Base-by-base conservation (phyloP, 2,888 invertebrate species). In the Erpobdella octoculata region DNA sequence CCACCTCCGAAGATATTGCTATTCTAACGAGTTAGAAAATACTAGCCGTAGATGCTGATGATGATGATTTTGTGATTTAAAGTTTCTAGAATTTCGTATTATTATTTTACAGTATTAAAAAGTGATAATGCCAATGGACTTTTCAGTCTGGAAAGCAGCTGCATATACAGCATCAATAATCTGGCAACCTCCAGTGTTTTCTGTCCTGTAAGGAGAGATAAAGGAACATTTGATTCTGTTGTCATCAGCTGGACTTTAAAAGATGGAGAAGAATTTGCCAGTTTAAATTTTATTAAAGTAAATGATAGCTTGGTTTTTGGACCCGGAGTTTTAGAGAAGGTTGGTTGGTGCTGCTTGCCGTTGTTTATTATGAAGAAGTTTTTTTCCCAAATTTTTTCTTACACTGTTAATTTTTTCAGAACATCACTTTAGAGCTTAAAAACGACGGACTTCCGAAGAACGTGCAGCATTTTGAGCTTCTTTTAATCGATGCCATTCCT, bases 101-200 rank as follows among this genome's bases (percentile, higher is more conserved):
- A 25, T 18, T 12, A 25, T 18, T 21, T 15, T 25, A 61, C 72
- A 81, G 82, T 82, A 37, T 70, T 81, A 74, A 82, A 82, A 76
- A 82, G 82, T 77, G 82, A 82, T 78, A 80, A 80, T 77, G 81
- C 82, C 59, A 81, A 82, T 75, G 82, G 82, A 4, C 73, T 81
- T 73, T 82, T 81, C 74, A 79, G 79, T n/a, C 79, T 82, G 68
- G 53, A 53, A 6, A 53, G 2, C 28, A 25, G 21, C 28, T 53
- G 53, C 28, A 53, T 53, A 4, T 25, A 53, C 28, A 25, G 21
- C 1, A 12, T 53, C 9, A 6, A 53, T 25, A 53, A 53, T 15
- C 69, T 74, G 31, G 77, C 78, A 12, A 79, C 80, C 2, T 66
- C 74, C n/a, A 53, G 67, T 28, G 72, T 81, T 25, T 73, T 72